Conservation (phyloP, 2,113 vertebrate species). For the Puffinus mauretanicus region DNA sequence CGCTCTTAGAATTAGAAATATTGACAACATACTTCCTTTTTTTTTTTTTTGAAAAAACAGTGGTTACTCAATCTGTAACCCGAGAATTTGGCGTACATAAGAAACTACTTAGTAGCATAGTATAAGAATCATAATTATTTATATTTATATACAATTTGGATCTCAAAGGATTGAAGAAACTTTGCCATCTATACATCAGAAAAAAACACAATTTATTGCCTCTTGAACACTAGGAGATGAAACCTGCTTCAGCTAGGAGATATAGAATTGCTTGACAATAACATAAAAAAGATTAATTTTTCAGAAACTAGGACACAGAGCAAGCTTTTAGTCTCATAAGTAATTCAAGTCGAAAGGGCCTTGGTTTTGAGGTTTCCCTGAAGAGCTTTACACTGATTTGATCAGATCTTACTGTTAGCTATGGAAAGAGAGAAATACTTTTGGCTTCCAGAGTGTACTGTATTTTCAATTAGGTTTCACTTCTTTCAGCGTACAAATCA, state of each 20-base stretch:
- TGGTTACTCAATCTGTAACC: neutral
- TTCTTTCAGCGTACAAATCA: neutral
- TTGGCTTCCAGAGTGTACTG: fast-evolving
- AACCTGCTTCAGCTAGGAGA: neutral
- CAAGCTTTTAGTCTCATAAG: constrained; percentile 4
- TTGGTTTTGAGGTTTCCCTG: constrained; percentile 31
- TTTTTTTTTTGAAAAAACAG: neutral
- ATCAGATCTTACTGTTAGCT: neutral
- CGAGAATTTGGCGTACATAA: neutral
- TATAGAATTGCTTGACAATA: neutral
- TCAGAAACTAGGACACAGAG: constrained; percentile 6
- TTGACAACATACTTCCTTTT: neutral
- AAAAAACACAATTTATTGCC: neutral
- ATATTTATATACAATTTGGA: neutral
- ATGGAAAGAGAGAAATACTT: neutral
- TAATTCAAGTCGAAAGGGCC: constrained; percentile 20
- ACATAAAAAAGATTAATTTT: neutral
- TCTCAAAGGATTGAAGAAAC: neutral
- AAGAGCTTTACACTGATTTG: neutral
- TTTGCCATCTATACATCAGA: neutral
- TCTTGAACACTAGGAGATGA: neutral
- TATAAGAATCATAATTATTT: neutral
- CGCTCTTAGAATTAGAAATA: neutral
- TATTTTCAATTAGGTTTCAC: neutral
- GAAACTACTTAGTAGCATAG: neutral